Percentiles rank a stretch among this genome's conserved stretches.
Conservation (phyloP, 2,113 vertebrate species). For the Leucosticte australis region DNA sequence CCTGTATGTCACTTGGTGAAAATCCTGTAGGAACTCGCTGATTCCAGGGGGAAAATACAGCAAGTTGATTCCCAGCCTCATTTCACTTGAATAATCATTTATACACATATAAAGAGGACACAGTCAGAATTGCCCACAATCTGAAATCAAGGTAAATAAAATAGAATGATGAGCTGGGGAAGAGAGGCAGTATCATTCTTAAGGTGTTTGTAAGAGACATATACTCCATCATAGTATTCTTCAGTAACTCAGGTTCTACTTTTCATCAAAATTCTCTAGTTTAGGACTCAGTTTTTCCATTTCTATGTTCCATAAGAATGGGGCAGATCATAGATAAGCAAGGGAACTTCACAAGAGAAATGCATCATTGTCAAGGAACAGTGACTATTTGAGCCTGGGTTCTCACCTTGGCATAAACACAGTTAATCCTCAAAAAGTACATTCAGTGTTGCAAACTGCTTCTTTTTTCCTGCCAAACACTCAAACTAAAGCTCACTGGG, state of each 20-base stretch:
- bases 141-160: neutral
- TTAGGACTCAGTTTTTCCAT: neutral
- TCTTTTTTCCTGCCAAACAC: neutral
- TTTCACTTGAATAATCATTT: neutral
- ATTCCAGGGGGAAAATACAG: neutral
- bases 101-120: neutral
- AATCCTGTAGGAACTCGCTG: neutral
- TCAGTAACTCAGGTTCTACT: neutral
- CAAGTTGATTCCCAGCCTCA: neutral
- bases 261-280: neutral
- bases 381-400: neutral
- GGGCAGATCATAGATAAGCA: neutral
- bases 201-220: neutral
- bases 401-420: neutral
- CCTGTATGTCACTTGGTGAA: neutral
- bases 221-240: neutral
- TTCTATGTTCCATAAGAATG: neutral
- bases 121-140: neutral
- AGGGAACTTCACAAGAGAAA: neutral
- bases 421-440: neutral
- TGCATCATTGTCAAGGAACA: neutral
- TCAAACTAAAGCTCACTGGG: neutral
- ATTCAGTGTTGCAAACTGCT: neutral
- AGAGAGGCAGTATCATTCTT: neutral
- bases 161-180: neutral